Percentiles rank a stretch among this genome's conserved stretches.
phyloP scores from a whole-genome alignment of 2,888 invertebrate species.

The Synanthedon andrenaeformis region DNA sequence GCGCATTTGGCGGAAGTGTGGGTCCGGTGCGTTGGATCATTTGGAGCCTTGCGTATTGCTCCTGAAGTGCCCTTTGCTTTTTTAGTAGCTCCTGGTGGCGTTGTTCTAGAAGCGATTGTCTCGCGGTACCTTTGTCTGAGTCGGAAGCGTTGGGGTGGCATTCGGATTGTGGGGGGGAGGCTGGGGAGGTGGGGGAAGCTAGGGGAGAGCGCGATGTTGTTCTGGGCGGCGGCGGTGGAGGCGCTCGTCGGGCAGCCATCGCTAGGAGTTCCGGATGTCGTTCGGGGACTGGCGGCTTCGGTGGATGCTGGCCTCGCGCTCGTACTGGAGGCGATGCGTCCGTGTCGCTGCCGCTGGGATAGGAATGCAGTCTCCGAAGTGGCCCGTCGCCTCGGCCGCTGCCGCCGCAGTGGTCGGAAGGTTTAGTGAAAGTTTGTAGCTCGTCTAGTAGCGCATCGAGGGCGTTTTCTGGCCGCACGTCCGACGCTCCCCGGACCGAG shows the following conservation, averaged over 20 bases:
- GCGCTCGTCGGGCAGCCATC: slow-evolving; percentile 77
- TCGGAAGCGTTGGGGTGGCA: slow-evolving; percentile 24
- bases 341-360: slow-evolving; percentile 87
- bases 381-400: slow-evolving; percentile 73
- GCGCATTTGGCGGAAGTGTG: slow-evolving; percentile 72
- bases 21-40: slow-evolving; percentile 85
- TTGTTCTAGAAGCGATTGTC: slow-evolving; percentile 84
- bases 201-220: slow-evolving; percentile 90
- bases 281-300: slow-evolving; percentile 86
- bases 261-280: slow-evolving; percentile 82
- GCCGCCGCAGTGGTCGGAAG: slow-evolving; percentile 37
- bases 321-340: slow-evolving; percentile 82
- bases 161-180: slow-evolving; percentile 70
- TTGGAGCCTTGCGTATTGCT: slow-evolving; percentile 90
- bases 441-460: slow-evolving; percentile 97
- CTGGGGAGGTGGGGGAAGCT: slow-evolving; percentile 84
- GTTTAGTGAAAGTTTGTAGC: slow-evolving; percentile 89
- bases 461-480: slow-evolving; percentile 89
- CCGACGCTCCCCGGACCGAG: slow-evolving; percentile 30
- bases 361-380: slow-evolving; percentile 83
- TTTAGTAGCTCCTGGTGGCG: slow-evolving; percentile 89
- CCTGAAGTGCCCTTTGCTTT: slow-evolving; percentile 89
- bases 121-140: slow-evolving; percentile 34
- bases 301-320: slow-evolving; percentile 66
- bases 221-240: slow-evolving; percentile 93